A percentile compares a stretch with the other conserved stretches of the same genome.
phyloP scores from a whole-genome alignment of 1,140 invertebrate genomes.

The Archivesica marissinica region DNA sequence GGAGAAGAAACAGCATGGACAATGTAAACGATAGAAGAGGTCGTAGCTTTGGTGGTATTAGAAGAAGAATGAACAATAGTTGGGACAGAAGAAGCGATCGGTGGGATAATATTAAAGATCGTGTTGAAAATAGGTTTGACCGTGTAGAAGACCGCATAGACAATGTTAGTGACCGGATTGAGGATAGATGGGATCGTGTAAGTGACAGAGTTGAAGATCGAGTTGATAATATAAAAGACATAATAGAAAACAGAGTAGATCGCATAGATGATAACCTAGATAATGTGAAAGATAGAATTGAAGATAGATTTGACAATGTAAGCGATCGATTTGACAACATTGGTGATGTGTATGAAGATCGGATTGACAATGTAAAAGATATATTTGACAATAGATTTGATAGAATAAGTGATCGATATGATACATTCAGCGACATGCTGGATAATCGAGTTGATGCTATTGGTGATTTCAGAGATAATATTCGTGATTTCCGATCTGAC shows the following conservation, averaged over 20 bases:
- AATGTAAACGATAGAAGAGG: too few species aligned
- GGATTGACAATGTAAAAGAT: neutral
- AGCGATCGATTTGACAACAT: neutral
- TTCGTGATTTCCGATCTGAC: too few species aligned
- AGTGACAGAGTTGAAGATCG: neutral
- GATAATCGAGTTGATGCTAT: too few species aligned
- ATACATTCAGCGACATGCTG: neutral
- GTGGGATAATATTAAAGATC: neutral
- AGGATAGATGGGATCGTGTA: neutral
- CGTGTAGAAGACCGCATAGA: neutral
- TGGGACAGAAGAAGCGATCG: neutral
- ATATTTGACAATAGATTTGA: neutral
- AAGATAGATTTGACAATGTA: neutral
- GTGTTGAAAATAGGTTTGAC: neutral
- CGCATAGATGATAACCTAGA: neutral
- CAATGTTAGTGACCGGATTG: neutral
- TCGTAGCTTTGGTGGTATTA: too few species aligned
- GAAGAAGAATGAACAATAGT: too few species aligned
- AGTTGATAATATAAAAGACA: too few species aligned
- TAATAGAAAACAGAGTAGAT: neutral
- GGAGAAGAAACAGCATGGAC: too few species aligned
- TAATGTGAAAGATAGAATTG: neutral
- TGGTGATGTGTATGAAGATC: neutral
- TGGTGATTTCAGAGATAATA: too few species aligned
- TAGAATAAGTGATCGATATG: neutral